These are phyloP conservation scores for Pelusios castaneus DNA, from an alignment of 2,113 vertebrate genomes.

Conservation along the genomic window DNA sequence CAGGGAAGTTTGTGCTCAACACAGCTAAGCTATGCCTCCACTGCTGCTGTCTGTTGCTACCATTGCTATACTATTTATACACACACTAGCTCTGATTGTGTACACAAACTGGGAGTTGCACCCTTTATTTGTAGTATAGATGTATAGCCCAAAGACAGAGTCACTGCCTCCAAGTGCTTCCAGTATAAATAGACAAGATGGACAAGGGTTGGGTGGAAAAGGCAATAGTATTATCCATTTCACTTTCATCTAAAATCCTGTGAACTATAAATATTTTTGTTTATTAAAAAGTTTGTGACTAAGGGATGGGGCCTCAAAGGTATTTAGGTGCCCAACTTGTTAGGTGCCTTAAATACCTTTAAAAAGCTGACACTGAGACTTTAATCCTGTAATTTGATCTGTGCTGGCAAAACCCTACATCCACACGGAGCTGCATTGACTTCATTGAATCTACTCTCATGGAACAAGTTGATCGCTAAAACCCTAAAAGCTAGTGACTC, in stretches of 20 bases:
- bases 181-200: neutral
- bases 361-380: neutral
- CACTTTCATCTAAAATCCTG: neutral
- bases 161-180: neutral
- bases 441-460: neutral
- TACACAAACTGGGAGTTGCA: neutral
- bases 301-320: no score
- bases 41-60: neutral
- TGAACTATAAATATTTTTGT: no score
- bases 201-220: neutral
- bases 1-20: neutral
- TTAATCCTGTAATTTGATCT: neutral
- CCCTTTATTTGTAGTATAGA: neutral
- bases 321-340: neutral
- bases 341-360: neutral
- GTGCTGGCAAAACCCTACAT: neutral
- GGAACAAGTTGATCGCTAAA: neutral
- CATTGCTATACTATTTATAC: neutral
- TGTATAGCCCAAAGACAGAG: neutral
- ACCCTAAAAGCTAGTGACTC: neutral
- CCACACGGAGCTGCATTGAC: neutral
- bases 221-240: neutral
- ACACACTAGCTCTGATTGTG: neutral
- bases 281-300: no score
- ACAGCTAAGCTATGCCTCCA: neutral